These are phyloP conservation scores for Drosophila nigritarsus DNA, from an alignment of 2,888 invertebrate species.

Conservation along the genomic window DNA sequence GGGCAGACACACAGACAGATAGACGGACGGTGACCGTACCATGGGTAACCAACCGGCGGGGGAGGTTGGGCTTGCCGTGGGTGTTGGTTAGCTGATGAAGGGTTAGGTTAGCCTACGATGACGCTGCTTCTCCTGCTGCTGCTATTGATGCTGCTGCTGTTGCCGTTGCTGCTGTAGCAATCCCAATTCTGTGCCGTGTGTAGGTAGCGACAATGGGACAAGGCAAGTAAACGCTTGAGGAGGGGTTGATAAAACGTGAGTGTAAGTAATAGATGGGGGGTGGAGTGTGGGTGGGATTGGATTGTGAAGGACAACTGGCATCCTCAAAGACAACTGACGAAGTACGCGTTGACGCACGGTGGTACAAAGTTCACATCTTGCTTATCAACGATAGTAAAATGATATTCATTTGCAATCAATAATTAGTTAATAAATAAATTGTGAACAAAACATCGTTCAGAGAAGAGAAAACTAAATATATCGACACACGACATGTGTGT, in stretches of 20 bases:
- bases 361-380: constrained; percentile 3
- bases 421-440: not conserved
- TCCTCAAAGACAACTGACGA: constrained; percentile 49
- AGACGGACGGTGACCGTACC: constrained; percentile 42
- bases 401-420: not conserved
- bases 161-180: constrained; percentile 24
- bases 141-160: not conserved
- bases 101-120: constrained; percentile 52
- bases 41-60: constrained; percentile 57
- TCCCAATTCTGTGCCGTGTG: constrained; percentile 63
- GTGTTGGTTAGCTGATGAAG: constrained; percentile 51
- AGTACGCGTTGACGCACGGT: constrained; percentile 32
- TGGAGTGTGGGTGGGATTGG: constrained; percentile 7
- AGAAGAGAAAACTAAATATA: not conserved
- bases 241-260: constrained; percentile 29
- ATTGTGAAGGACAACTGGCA: constrained; percentile 35
- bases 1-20: constrained; percentile 1
- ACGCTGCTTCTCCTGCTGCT: constrained; percentile 11
- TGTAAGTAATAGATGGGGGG: constrained; percentile 14
- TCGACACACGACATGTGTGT: not conserved
- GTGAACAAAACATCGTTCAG: not conserved
- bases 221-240: constrained; percentile 28
- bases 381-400: not conserved
- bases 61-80: constrained; percentile 4
- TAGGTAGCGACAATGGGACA: constrained; percentile 52